phyloP scores from a whole-genome alignment of 1,140 invertebrate species.

The Tyrophagus putrescentiae region DNA sequence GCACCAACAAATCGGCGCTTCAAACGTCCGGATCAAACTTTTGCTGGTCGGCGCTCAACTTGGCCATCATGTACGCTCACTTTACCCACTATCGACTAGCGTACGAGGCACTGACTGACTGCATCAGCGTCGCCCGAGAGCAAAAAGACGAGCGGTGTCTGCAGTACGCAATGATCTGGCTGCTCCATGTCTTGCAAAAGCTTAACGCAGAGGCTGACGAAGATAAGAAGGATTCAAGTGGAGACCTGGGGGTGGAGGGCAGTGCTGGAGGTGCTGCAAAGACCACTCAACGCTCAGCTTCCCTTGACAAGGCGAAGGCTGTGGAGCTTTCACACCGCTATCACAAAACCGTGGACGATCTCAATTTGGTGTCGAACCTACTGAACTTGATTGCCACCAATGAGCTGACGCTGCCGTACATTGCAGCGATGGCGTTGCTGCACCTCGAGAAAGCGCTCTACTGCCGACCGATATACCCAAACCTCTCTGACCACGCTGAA shows the following conservation, averaged over 20 bases:
- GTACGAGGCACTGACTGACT: conserved; percentile 22
- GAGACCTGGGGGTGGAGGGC: background rate
- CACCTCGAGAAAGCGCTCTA: background rate
- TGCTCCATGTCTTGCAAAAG: conserved; percentile 18
- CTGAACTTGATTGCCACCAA: background rate
- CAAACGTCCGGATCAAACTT: background rate
- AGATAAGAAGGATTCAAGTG: too few relatives aligned
- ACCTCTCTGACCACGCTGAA: background rate
- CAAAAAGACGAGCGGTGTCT: conserved; percentile 23
- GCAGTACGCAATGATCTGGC: conserved; percentile 19
- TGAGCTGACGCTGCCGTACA: conserved; percentile 10
- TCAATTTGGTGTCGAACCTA: background rate
- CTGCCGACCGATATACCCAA: background rate
- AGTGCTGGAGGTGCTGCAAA: conserved; percentile 9
- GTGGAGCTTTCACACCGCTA: background rate
- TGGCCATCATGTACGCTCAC: conserved; percentile 21
- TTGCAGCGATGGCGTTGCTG: conserved; percentile 2
- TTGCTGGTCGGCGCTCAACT: conserved; percentile 24
- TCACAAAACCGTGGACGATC: background rate
- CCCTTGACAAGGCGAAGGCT: background rate
- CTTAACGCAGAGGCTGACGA: conserved; percentile 14
- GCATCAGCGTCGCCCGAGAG: conserved; percentile 23
- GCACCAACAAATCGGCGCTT: background rate
- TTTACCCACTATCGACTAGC: conserved; percentile 18
- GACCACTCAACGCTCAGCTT: background rate